Conservation (phyloP, 1,140 invertebrate species). For the Prorops nasuta region DNA sequence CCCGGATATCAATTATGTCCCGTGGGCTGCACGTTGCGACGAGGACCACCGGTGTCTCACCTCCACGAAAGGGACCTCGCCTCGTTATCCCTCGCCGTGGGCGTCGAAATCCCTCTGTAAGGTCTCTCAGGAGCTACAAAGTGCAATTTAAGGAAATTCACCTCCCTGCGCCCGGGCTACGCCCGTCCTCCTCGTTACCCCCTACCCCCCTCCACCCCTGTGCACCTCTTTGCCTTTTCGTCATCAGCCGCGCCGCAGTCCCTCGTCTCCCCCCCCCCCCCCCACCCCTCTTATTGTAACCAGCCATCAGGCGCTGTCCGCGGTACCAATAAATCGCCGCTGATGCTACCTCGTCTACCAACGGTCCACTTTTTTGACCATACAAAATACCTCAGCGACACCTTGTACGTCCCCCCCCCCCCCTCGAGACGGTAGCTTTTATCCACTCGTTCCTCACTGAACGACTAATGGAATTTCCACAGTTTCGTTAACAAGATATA, state of each 20-base stretch:
- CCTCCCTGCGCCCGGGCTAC: constrained; percentile 9
- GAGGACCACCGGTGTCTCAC: constrained; percentile 37
- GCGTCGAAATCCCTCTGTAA: constrained; percentile 41
- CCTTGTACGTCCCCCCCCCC: too few relatives aligned
- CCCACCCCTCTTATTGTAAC: too few relatives aligned
- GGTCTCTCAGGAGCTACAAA: constrained; percentile 44
- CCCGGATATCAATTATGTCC: constrained; percentile 47
- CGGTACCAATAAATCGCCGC: too few relatives aligned
- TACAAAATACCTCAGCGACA: too few relatives aligned
- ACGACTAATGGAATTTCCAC: too few relatives aligned
- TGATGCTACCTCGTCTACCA: too few relatives aligned
- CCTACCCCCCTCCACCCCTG: constrained; percentile 14
- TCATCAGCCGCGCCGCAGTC: constrained; percentile 9
- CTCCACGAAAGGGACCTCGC: constrained; percentile 24
- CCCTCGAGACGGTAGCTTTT: too few relatives aligned
- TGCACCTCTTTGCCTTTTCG: constrained; percentile 7
- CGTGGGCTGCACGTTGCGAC: constrained; percentile 27
- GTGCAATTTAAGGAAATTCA: constrained; percentile 46
- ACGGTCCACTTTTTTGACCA: too few relatives aligned
- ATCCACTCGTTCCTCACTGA: too few relatives aligned
- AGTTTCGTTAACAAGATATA: too few relatives aligned
- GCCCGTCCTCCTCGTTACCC: constrained; percentile 9
- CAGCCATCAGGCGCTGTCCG: too few relatives aligned
- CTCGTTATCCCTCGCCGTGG: constrained; percentile 47
- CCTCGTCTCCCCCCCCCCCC: not conserved